A percentile compares a stretch with the other conserved stretches of the same genome.
Evolutionary conservation across 2,888 invertebrate genomes (phyloP).

Genomic region (Acleris sparsana): DNA sequence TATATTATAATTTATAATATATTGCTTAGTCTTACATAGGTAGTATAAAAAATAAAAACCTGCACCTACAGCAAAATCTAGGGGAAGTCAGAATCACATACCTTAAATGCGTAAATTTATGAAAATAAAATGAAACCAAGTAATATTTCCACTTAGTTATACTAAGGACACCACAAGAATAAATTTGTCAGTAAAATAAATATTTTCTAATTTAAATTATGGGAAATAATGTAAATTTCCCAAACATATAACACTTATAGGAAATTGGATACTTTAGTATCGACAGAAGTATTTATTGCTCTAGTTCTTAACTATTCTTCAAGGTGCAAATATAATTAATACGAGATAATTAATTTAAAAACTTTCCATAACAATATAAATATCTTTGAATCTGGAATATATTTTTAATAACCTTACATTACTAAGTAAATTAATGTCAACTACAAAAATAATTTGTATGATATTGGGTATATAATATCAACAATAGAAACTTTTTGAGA

Average conservation of each 20-base stretch:
- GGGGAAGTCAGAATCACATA: conserved; percentile 2
- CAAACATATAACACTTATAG: too few relatives aligned
- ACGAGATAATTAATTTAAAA: background rate
- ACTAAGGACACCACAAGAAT: too few relatives aligned
- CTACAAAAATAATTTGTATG: conserved; percentile 35
- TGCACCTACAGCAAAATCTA: conserved; percentile 22
- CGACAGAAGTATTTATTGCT: conserved; percentile 8
- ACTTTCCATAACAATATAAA: conserved; percentile 47
- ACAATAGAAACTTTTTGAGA: conserved; percentile 19
- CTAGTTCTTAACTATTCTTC: conserved; percentile 3
- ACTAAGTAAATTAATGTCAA: conserved; percentile 22
- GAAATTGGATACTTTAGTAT: background rate
- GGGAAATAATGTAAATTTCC: too few relatives aligned
- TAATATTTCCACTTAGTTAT: background rate
- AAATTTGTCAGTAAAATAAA: too few relatives aligned
- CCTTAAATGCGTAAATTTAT: background rate
- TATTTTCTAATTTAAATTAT: background rate
- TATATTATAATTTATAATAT: conserved; percentile 11
- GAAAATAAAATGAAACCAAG: conserved; percentile 1
- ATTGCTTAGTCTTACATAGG: background rate
- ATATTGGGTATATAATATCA: conserved; percentile 25
- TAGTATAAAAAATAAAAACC: conserved; percentile 29
- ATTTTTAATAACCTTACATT: conserved; percentile 28
- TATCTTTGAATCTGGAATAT: conserved; percentile 54
- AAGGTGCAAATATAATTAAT: conserved; percentile 8